Base-by-base conservation (phyloP, 2,888 invertebrate genomes). In the Lamproptera curius region DNA sequence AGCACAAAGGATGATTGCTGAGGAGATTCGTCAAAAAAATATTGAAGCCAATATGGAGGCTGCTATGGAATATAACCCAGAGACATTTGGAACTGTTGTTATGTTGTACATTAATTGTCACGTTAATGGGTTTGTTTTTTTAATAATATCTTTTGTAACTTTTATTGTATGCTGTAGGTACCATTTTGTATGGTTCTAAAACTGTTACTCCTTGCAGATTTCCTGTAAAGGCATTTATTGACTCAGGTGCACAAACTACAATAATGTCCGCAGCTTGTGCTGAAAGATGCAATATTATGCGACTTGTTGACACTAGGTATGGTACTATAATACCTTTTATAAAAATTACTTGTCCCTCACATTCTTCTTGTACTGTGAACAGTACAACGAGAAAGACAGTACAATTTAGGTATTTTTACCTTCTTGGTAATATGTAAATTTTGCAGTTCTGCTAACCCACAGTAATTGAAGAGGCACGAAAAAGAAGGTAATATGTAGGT, bases 41-140 rank as follows among this genome's bases (percentile, higher is more conserved):
- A 97, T 99, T 54, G 97, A 98, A 77, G 96, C 97, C 0, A 98
- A 98, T 70, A 98, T 99, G 98, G 97, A 98, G 73, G 97, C 97
- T 1, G 99, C 99, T 0, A 97, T 99, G 92, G 99, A 99, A 73
- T 97, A 97, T 75, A 97, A 98, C 80, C 99, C 99, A 0, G 99
- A 99, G 84, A 97, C 96, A 36, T 99, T 99, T 82, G 99, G 98
- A 48, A 96, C 97, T 23, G 98, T 99, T 36, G 94, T 96, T 39
- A 99, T 99, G 99, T 90, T 99, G 62, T 95, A 99, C 76, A 97
- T 99, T 52, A 96, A 98, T 76, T 98, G 99, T 76, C 94, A 93
- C 77, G 98, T 99, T 1, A 99, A 99, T 83, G 98, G 98, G 87
- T 87, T 43, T 9, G 48, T 48, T 6, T 14, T 17, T 11, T 16